A percentile compares a stretch with the other conserved stretches of the same genome.
phyloP scores from a whole-genome alignment of 2,797 vertebrate genomes.

The Protosalanx chinensis region DNA sequence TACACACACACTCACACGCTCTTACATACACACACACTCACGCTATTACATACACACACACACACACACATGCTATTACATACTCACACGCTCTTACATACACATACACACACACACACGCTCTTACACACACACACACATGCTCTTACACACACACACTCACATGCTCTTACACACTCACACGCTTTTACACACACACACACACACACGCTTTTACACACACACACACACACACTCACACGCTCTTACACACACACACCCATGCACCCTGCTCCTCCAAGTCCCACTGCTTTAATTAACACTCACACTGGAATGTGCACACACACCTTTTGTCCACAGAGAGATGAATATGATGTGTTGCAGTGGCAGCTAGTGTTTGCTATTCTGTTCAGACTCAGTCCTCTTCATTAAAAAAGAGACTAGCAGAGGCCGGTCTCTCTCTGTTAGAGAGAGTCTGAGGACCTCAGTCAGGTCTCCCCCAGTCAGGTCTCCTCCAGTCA shows the following conservation, averaged over 20 bases:
- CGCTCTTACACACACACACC: constrained; percentile 31
- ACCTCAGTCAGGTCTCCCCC: background rate
- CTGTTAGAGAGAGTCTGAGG: background rate
- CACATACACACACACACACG: constrained; percentile 36
- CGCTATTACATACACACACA: constrained; percentile 58
- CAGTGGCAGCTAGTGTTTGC: constrained; percentile 68
- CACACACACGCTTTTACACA: background rate
- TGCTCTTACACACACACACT: constrained; percentile 43
- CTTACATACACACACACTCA: constrained; percentile 23
- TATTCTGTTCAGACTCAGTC: constrained; percentile 54
- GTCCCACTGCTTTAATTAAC: constrained; percentile 77
- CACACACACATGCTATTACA: constrained; percentile 7
- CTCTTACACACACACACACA: constrained; percentile 28
- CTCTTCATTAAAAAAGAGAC: constrained; percentile 71
- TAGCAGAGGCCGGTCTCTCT: constrained; percentile 67
- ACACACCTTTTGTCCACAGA: constrained; percentile 75
- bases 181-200: constrained; percentile 10
- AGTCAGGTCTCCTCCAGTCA: too few species aligned
- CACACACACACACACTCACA: constrained; percentile 43
- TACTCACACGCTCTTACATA: background rate
- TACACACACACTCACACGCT: constrained; percentile 34
- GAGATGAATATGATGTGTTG: constrained; percentile 77
- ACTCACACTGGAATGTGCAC: constrained; percentile 40
- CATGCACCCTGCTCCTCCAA: constrained; percentile 46
- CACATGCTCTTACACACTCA: background rate